phyloP scores from a whole-genome alignment of 2,797 vertebrate genomes.

The Ceyx erithaca region DNA sequence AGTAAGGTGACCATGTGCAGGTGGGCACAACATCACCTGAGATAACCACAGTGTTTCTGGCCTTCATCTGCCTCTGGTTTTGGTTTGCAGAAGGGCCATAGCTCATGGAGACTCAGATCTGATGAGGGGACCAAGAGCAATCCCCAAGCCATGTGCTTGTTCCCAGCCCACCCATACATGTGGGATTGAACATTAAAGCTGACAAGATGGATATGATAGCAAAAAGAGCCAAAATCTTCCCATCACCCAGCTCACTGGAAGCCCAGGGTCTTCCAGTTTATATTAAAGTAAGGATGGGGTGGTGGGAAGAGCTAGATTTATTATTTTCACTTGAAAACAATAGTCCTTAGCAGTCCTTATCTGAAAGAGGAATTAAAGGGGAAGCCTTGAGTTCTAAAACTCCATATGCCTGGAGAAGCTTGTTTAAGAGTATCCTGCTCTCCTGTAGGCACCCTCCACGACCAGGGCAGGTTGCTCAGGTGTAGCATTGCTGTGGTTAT shows the following conservation, averaged over 20 bases:
- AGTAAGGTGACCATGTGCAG: not conserved
- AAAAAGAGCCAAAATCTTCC: not conserved
- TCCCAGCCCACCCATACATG: not conserved
- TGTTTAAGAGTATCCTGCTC: fast-evolving
- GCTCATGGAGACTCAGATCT: not conserved
- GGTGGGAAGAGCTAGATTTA: not conserved
- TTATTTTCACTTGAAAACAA: not conserved
- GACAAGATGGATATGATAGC: not conserved
- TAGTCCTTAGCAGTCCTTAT: not conserved
- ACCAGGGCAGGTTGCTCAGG: fast-evolving
- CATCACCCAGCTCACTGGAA: not conserved
- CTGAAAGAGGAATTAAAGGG: not conserved
- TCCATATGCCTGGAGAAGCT: not conserved
- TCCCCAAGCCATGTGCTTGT: fast-evolving
- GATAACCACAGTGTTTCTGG: not conserved
- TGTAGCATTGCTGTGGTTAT: not conserved
- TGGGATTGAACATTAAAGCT: not conserved
- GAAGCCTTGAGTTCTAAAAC: not conserved
- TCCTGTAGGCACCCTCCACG: not conserved
- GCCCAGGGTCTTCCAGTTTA: not conserved
- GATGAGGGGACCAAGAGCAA: not conserved
- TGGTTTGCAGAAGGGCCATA: not conserved
- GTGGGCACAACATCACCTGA: fast-evolving
- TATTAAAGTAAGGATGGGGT: not conserved
- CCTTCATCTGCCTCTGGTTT: not conserved